Conservation (phyloP, 2,888 invertebrate genomes). For the Platycheirus rosarum region DNA sequence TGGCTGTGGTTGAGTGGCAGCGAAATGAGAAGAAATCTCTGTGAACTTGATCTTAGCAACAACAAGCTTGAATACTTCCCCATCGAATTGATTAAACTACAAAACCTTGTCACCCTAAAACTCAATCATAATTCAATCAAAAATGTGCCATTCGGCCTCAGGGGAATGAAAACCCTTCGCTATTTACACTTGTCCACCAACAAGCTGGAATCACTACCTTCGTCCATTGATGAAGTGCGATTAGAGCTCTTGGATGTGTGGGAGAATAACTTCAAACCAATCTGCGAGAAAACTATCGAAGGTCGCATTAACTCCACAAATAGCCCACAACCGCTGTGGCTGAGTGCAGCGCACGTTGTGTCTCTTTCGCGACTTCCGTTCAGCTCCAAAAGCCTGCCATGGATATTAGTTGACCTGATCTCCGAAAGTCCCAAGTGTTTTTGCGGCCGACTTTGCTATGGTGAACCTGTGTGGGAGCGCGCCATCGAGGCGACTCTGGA, state of each 20-base stretch:
- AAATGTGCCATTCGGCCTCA: conserved; percentile 86
- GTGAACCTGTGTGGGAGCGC: conserved; percentile 77
- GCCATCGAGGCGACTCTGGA: conserved; percentile 78
- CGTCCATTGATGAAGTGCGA: conserved; percentile 78
- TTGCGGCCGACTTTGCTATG: conserved; percentile 80
- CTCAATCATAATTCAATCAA: conserved; percentile 86
- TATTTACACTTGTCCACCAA: conserved; percentile 79
- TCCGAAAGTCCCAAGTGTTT: conserved; percentile 80
- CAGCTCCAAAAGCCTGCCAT: conserved; percentile 77
- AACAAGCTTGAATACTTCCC: conserved; percentile 86
- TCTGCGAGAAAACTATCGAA: conserved; percentile 58
- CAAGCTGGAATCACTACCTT: conserved; percentile 79
- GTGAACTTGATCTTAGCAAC: conserved; percentile 86
- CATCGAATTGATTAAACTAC: conserved; percentile 85
- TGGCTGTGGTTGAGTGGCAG: conserved; percentile 86
- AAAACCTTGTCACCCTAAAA: conserved; percentile 86
- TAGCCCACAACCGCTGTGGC: conserved; percentile 78
- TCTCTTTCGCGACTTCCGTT: conserved; percentile 77
- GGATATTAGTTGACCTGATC: conserved; percentile 79
- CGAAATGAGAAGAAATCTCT: conserved; percentile 84
- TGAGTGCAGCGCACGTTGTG: conserved; percentile 78
- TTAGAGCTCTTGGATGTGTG: conserved; percentile 80
- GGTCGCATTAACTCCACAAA: conserved; percentile 1
- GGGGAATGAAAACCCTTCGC: conserved; percentile 83
- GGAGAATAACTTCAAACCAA: conserved; percentile 79